A percentile compares a stretch with the other conserved stretches of the same genome.
Conservation (phyloP, 2,113 vertebrate genomes). For the Aegypius monachus region DNA sequence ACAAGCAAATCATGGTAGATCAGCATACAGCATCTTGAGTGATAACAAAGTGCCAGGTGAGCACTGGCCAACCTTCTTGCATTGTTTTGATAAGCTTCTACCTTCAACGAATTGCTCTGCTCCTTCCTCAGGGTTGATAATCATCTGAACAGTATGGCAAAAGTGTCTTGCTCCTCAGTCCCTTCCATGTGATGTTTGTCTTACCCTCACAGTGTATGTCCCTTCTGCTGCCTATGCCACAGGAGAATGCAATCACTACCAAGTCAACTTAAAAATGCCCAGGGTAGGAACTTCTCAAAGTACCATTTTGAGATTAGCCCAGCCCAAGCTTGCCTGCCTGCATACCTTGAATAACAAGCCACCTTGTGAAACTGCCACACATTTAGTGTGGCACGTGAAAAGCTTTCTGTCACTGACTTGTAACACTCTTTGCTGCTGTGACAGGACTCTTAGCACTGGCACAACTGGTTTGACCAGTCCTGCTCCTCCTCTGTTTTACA, state of each 20-base stretch:
- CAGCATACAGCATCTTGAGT: neutral
- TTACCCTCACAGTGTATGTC: rapidly evolving
- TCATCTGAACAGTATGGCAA: rapidly evolving
- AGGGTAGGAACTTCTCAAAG: neutral
- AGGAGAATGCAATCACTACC: neutral
- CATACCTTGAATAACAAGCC: neutral
- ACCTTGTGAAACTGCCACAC: neutral
- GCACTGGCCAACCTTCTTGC: neutral
- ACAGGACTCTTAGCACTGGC: neutral
- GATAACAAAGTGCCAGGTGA: neutral
- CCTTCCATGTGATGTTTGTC: too few relatives aligned
- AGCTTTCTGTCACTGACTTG: neutral
- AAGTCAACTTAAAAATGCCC: neutral
- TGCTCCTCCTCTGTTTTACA: neutral
- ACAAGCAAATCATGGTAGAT: neutral
- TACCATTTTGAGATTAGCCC: neutral
- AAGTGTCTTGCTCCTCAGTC: neutral
- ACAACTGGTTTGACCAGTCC: neutral
- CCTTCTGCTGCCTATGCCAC: neutral
- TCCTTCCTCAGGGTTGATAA: neutral
- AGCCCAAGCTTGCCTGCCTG: neutral
- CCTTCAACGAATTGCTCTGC: neutral
- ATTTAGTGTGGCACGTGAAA: rapidly evolving
- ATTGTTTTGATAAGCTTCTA: neutral
- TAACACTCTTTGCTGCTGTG: neutral